Conservation (phyloP, 30 jellyfish, hydroid and myxozoan species). For the Rhopilema esculentum region DNA sequence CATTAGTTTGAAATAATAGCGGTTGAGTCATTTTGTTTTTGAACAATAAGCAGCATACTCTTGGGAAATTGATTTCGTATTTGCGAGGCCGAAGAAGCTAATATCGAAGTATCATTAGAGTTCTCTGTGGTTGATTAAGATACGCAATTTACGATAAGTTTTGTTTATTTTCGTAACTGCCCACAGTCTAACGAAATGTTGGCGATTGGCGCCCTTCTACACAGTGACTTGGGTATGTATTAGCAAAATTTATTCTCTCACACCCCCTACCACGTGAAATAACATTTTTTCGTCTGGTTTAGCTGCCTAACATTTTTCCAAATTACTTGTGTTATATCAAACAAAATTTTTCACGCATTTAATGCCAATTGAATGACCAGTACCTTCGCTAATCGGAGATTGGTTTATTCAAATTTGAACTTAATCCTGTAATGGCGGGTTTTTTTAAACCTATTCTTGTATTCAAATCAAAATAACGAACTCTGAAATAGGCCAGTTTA, state of each 20-base stretch:
- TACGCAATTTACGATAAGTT: neutral
- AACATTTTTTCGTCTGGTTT: neutral
- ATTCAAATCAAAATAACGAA: neutral
- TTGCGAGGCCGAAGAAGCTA: neutral
- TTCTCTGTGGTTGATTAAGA: neutral
- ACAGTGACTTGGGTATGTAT: neutral
- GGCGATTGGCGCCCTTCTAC: neutral
- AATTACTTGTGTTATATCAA: neutral
- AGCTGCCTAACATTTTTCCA: neutral
- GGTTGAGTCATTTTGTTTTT: constrained; percentile 32
- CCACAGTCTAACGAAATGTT: neutral
- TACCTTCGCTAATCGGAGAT: neutral
- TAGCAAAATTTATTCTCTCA: neutral
- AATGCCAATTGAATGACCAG: neutral
- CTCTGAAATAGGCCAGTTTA: neutral
- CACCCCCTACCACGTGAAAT: neutral
- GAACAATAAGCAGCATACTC: constrained; percentile 4
- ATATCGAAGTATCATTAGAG: neutral
- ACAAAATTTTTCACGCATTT: neutral
- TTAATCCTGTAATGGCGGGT: neutral
- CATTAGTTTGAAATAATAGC: constrained; percentile 46
- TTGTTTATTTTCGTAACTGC: neutral
- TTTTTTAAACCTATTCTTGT: neutral
- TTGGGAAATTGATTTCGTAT: neutral
- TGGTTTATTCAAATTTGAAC: neutral